Conservation (phyloP, 2,888 invertebrate genomes). For the Lymantria dispar region DNA sequence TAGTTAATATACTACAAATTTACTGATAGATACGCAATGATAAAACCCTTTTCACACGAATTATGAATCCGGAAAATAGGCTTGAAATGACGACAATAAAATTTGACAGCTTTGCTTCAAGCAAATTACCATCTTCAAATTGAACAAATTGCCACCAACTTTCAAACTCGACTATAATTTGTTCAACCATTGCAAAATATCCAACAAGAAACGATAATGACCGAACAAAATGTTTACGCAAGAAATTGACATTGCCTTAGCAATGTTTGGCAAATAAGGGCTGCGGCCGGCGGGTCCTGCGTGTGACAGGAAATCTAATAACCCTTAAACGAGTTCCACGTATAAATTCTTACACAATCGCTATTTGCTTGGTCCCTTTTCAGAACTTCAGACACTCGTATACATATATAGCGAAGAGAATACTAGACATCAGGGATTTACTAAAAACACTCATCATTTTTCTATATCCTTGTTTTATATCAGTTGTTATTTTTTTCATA, state of each 20-base stretch:
- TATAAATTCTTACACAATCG: constrained; percentile 61
- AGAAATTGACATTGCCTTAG: constrained; percentile 64
- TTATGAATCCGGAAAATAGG: constrained; percentile 33
- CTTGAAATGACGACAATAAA: constrained; percentile 32
- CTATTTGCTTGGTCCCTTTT: constrained; percentile 48
- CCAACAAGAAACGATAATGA: constrained; percentile 62
- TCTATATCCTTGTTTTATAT: too few relatives aligned
- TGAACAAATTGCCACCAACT: constrained; percentile 32
- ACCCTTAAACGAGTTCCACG: constrained; percentile 63
- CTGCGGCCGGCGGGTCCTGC: constrained; percentile 56
- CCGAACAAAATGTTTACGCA: constrained; percentile 66
- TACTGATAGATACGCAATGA: constrained; percentile 8
- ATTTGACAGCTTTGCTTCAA: constrained; percentile 31
- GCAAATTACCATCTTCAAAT: constrained; percentile 33
- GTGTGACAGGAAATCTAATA: constrained; percentile 77
- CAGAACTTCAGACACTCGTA: constrained; percentile 34
- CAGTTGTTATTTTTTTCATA: too few relatives aligned
- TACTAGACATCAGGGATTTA: constrained; percentile 17
- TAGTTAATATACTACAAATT: too few relatives aligned
- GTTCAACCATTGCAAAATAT: constrained; percentile 41
- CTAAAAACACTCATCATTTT: too few relatives aligned
- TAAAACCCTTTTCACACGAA: constrained; percentile 28
- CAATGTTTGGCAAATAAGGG: constrained; percentile 71
- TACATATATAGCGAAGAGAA: constrained; percentile 17
- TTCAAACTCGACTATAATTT: constrained; percentile 31